A percentile compares a stretch with the other conserved stretches of the same genome.
These are phyloP conservation scores for Philaethria dido DNA, from an alignment of 2,888 invertebrate species.

Conservation along the genomic window DNA sequence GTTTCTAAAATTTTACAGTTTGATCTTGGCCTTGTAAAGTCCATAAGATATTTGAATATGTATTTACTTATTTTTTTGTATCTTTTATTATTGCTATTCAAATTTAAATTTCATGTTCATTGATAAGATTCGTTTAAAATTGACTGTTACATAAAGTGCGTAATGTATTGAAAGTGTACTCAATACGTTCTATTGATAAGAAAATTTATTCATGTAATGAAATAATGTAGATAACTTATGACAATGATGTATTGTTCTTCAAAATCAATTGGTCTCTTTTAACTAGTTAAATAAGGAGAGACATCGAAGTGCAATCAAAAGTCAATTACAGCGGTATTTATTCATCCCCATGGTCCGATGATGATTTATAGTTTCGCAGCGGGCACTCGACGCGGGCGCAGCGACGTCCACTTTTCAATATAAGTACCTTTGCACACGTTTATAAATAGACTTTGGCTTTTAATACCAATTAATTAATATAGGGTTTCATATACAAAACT, in stretches of 20 bases:
- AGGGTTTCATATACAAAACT: neutral
- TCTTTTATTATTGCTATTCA: neutral
- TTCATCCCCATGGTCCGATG: slow-evolving; percentile 66
- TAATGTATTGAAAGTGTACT: slow-evolving; percentile 23
- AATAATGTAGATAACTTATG: slow-evolving; percentile 38
- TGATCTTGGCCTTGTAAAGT: too few species aligned
- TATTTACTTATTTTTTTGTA: neutral
- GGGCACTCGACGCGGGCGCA: slow-evolving; percentile 70
- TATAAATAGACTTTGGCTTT: slow-evolving; percentile 57
- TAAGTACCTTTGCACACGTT: slow-evolving; percentile 53
- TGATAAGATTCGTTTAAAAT: neutral
- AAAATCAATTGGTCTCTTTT: slow-evolving; percentile 63
- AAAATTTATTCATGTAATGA: slow-evolving; percentile 26
- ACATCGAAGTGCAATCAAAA: slow-evolving; percentile 74
- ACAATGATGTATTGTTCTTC: slow-evolving; percentile 49
- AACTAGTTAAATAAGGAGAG: slow-evolving; percentile 68
- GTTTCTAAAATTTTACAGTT: too few species aligned
- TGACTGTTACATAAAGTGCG: neutral
- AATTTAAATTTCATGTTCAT: neutral
- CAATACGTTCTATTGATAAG: slow-evolving; percentile 14
- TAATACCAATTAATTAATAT: neutral
- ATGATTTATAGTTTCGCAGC: slow-evolving; percentile 84
- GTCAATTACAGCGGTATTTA: slow-evolving; percentile 81
- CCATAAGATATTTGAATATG: too few species aligned
- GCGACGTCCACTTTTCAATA: slow-evolving; percentile 77